phyloP scores from a whole-genome alignment of 1,140 invertebrate species.

The Oedothorax gibbosus region DNA sequence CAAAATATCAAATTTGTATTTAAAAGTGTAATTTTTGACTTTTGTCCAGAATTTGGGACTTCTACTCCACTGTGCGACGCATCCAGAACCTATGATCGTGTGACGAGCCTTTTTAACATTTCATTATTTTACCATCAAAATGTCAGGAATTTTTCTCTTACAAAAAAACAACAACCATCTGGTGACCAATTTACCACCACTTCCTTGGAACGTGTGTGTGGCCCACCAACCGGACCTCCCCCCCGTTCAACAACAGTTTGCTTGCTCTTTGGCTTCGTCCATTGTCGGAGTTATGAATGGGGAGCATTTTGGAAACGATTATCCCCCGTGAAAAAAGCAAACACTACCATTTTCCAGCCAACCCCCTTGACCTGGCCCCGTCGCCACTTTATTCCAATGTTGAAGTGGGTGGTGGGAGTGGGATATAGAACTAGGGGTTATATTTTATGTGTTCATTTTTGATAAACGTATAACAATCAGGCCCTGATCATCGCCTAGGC shows the following conservation, averaged over 20 bases:
- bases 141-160: too few relatives aligned
- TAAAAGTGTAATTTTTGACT: too few relatives aligned
- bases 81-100: too few relatives aligned
- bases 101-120: too few relatives aligned
- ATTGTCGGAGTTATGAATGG: constrained; percentile 16
- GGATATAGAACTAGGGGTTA: neutral
- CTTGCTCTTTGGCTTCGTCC: neutral
- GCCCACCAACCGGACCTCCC: neutral
- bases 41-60: too few relatives aligned
- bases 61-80: too few relatives aligned
- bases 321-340: constrained; percentile 33
- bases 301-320: constrained; percentile 40
- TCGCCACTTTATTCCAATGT: too few relatives aligned
- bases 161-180: neutral
- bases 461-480: too few relatives aligned
- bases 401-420: neutral
- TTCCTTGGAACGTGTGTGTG: neutral
- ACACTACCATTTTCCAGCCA: constrained; percentile 8
- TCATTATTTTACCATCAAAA: too few relatives aligned
- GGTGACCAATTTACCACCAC: neutral
- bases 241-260: neutral
- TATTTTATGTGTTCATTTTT: too few relatives aligned
- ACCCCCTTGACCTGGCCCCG: constrained; percentile 20
- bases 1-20: too few relatives aligned
- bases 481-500: too few relatives aligned